Base-by-base conservation (phyloP, 2,797 vertebrate species). In the Cercopithecus diana region DNA sequence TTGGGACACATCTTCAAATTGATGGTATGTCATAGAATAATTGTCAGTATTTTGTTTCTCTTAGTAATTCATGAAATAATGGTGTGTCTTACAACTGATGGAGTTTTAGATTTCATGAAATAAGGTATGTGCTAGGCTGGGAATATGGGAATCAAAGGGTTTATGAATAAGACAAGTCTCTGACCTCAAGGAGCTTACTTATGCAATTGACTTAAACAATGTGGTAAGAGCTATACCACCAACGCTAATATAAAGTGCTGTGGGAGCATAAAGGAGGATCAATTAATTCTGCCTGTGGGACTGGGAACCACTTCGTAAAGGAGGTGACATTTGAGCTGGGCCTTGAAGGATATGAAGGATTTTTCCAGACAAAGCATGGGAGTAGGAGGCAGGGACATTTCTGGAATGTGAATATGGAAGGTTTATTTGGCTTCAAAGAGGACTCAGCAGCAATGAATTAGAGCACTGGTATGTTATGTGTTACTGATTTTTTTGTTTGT, bases 341-440 rank as follows among this genome's bases (percentile, higher is more conserved):
- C n/a, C 88, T 97, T 95, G 72, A 97, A 94, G 82, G 72, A 89
- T 89, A 93, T 97, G 86, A 89, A 93, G 80, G 36, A 48, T 75
- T 75, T 93, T 90, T 96, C 36, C 39, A 93, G 79, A 90, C 82
- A 82, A 88, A 86, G 39, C 45, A 17, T 72, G 73, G 77, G 20
- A 61, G n/a, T 12, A 10, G 64, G 67, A 28, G 70, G 8, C 11
- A 20, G 73, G 79, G 64, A 19, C 72, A 88, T 61, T 95, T 96
- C 76, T 85, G 84, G 82, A 90, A 95, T 97, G 95, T 79, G 58
- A 91, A 55, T 77, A 55, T 43, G n/a, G 17, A 93, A 95, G 58
- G 15, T 90, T 36, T 79, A 48, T 61, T 90, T 93, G 48, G 52
- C 76, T 95, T 93, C 92, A 52, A 61, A 95, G 50, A 95, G 45